Conservation (phyloP, 2,888 invertebrate genomes). For the Chalcosyrphus nemorum region DNA sequence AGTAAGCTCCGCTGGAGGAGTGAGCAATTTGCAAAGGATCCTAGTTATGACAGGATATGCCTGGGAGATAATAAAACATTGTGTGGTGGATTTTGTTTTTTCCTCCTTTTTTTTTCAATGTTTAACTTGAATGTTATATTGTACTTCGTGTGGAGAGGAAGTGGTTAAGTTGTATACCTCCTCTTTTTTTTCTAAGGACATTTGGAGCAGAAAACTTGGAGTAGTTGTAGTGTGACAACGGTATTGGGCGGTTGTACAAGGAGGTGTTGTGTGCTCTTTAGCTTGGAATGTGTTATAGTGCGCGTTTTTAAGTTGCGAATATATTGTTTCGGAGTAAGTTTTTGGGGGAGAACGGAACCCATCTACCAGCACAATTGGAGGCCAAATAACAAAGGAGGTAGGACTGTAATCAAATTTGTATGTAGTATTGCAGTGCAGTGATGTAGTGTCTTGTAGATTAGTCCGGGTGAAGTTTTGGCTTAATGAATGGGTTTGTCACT, state of each 20-base stretch:
- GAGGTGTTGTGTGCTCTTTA: conserved; percentile 24
- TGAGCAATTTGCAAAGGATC: conserved; percentile 34
- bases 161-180: conserved; percentile 21
- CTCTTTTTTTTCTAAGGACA: conserved; percentile 2
- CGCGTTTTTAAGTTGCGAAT: not conserved
- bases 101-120: conserved; percentile 7
- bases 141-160: conserved; percentile 34
- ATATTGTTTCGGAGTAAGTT: not conserved
- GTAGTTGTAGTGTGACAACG: conserved; percentile 40
- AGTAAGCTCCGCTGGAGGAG: not conserved
- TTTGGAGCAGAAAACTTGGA: conserved; percentile 34
- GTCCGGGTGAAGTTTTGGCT: too few relatives aligned
- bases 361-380: conserved; percentile 59
- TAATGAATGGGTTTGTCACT: not conserved
- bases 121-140: conserved; percentile 9
- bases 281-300: conserved; percentile 17
- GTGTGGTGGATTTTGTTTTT: conserved; percentile 11
- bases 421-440: not conserved
- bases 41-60: conserved; percentile 43
- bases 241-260: conserved; percentile 47
- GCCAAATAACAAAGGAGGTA: conserved; percentile 52
- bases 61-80: conserved; percentile 48
- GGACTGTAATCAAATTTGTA: not conserved
- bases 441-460: not conserved
- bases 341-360: not conserved